These are phyloP conservation scores for Amphipyra berbera DNA, from an alignment of 2,888 invertebrate species.

Conservation along the genomic window DNA sequence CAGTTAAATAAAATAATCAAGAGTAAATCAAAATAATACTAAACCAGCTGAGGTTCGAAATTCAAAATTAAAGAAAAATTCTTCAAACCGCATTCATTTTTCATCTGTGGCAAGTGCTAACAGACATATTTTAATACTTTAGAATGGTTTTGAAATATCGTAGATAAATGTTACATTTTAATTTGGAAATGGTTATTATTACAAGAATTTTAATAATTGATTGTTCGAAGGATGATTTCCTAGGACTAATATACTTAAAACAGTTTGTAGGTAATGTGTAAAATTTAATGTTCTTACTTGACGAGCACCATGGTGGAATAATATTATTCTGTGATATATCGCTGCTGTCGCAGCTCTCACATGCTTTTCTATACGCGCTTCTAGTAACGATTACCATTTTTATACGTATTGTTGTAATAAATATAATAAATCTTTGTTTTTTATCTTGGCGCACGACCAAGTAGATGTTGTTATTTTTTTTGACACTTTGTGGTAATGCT, in stretches of 20 bases:
- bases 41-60: background rate
- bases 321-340: constrained; percentile 70
- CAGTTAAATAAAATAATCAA: too few relatives aligned
- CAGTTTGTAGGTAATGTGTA: too few relatives aligned
- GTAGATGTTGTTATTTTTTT: constrained; percentile 41
- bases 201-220: too few relatives aligned
- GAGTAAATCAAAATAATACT: too few relatives aligned
- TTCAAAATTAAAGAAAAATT: background rate
- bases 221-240: too few relatives aligned
- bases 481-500: constrained; percentile 12
- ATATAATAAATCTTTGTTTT: constrained; percentile 18
- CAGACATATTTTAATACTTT: background rate
- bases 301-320: constrained; percentile 80
- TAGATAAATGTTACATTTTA: background rate
- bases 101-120: background rate
- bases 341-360: constrained; percentile 70
- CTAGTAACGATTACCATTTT: constrained; percentile 74
- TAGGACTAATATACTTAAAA: too few relatives aligned
- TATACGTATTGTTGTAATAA: constrained; percentile 32
- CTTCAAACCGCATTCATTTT: background rate
- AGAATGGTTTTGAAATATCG: background rate
- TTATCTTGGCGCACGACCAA: constrained; percentile 39
- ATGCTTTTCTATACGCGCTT: constrained; percentile 67
- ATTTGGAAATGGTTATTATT: too few relatives aligned
- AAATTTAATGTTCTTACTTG: constrained; percentile 67